Conservation (phyloP, 1,140 invertebrate genomes). For the Gryllus bimaculatus region DNA sequence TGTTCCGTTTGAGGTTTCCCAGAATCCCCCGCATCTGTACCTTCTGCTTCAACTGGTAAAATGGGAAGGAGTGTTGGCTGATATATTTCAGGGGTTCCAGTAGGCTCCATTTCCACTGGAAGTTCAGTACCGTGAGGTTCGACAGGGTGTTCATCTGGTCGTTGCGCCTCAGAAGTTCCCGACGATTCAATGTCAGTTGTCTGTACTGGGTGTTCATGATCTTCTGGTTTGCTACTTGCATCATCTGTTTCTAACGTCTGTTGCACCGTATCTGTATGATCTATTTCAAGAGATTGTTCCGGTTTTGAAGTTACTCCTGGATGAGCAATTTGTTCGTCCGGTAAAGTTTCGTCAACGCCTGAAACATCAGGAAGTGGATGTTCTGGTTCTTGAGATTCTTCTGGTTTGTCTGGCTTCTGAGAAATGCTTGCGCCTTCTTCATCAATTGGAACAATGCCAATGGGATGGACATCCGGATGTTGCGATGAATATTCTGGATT, state of each 20-base stretch:
- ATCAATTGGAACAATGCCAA: not conserved
- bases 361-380: not conserved
- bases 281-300: not conserved
- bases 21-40: not conserved
- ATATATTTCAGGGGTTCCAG: too few relatives aligned
- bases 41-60: not conserved
- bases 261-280: not conserved
- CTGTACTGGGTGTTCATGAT: too few relatives aligned
- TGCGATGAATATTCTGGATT: not conserved
- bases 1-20: not conserved
- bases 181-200: too few relatives aligned
- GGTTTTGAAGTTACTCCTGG: not conserved
- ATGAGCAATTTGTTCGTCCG: not conserved
- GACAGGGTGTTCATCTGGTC: too few relatives aligned
- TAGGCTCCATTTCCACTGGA: too few relatives aligned
- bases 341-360: not conserved
- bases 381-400: not conserved
- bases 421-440: not conserved
- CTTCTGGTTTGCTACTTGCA: too few relatives aligned
- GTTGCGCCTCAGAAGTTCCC: too few relatives aligned
- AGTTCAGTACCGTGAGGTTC: too few relatives aligned
- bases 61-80: not conserved
- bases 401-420: not conserved
- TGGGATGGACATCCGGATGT: not conserved
- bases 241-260: not conserved